phyloP scores from a whole-genome alignment of 2,113 vertebrate species.

The Lagopus leucura region DNA sequence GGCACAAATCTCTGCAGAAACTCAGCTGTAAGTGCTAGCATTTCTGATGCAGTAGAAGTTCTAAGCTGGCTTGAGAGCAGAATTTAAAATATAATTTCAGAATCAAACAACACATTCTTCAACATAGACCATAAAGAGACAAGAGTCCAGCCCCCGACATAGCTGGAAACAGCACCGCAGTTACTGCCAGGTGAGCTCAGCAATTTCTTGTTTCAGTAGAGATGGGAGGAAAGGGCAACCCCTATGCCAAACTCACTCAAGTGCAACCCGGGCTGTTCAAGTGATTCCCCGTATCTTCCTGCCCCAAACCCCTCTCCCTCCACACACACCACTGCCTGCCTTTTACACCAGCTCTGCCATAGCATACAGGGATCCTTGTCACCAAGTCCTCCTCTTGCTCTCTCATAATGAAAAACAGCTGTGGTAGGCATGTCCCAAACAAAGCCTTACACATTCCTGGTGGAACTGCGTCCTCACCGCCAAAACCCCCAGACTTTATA shows the following conservation, averaged over 20 bases:
- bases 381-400: slow-evolving; percentile 64
- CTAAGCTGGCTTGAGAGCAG: neutral
- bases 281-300: neutral
- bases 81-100: neutral
- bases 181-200: slow-evolving; percentile 15
- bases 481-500: slow-evolving; percentile 66
- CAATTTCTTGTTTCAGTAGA: neutral
- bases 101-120: neutral
- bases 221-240: neutral
- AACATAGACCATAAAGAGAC: neutral
- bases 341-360: slow-evolving; percentile 41
- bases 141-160: neutral
- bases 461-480: slow-evolving; percentile 63
- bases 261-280: neutral
- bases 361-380: slow-evolving; percentile 56
- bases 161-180: neutral
- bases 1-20: neutral
- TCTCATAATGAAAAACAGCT: slow-evolving; percentile 72
- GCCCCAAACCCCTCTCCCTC: neutral
- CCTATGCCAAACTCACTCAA: neutral
- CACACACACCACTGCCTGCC: neutral
- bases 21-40: neutral
- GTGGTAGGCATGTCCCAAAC: slow-evolving; percentile 62
- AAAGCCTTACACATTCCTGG: slow-evolving; percentile 70
- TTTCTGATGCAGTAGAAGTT: neutral